A percentile compares a stretch with the other conserved stretches of the same genome.
Conservation (phyloP, 1,140 invertebrate genomes). For the Sitobion miscanthi region DNA sequence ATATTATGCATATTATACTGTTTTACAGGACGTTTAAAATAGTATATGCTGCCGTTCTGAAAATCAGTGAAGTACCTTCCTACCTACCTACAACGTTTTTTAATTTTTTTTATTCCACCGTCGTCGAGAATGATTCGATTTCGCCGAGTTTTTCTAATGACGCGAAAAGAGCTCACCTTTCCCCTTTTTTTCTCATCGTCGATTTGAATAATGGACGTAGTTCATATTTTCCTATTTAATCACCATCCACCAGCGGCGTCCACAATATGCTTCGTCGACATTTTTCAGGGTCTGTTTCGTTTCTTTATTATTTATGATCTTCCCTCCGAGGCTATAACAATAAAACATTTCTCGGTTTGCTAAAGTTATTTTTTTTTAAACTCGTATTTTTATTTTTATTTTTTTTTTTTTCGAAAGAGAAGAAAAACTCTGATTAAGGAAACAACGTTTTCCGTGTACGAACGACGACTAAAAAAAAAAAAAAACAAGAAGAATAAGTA, state of each 20-base stretch:
- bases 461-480: neutral
- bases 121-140: neutral
- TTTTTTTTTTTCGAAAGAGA: neutral
- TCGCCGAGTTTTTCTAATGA: neutral
- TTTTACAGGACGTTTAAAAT: neutral
- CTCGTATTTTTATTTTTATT: neutral
- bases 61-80: neutral
- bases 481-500: neutral
- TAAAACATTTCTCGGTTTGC: conserved; percentile 42
- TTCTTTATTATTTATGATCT: conserved; percentile 40
- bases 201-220: neutral
- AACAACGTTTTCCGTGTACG: neutral
- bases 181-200: neutral
- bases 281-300: conserved; percentile 43
- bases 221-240: conserved; percentile 18
- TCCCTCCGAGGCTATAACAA: conserved; percentile 37
- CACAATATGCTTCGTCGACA: neutral
- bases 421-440: conserved; percentile 22
- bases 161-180: neutral
- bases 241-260: neutral
- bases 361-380: neutral
- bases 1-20: neutral
- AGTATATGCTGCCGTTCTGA: neutral
- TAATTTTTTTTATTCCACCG: neutral
- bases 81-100: neutral